phyloP scores from a whole-genome alignment of 2,797 vertebrate species.

The Cuniculus paca region DNA sequence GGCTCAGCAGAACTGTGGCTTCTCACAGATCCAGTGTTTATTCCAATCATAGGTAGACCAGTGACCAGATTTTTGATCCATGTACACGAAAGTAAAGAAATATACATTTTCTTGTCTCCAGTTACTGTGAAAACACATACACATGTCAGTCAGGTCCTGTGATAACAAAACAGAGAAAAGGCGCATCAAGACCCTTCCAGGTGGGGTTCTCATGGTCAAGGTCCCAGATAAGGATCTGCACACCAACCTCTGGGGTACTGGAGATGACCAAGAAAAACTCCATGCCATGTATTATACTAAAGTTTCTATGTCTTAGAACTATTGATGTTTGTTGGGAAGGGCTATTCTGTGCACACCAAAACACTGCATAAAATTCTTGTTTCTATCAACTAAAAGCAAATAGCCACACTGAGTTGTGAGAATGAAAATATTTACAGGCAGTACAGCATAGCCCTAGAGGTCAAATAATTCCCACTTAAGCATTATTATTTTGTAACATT shows the following conservation, averaged over 20 bases:
- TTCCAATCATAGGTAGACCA: rapidly evolving
- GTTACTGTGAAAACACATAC: not conserved
- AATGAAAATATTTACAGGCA: not conserved
- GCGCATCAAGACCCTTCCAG: not conserved
- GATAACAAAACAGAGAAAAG: not conserved
- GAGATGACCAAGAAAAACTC: not conserved
- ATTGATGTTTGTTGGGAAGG: not conserved
- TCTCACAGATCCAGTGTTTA: not conserved
- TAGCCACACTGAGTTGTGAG: not conserved
- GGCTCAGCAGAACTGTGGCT: not conserved
- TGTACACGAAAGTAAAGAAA: not conserved
- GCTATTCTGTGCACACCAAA: not conserved
- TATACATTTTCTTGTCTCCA: not conserved
- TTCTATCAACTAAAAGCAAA: not conserved
- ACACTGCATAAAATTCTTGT: not conserved
- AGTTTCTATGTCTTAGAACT: not conserved
- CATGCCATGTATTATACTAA: not conserved
- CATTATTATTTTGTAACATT: not conserved
- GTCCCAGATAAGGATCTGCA: not conserved
- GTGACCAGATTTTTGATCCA: not conserved
- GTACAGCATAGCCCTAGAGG: not conserved
- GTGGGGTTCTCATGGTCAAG: not conserved
- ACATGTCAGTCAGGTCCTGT: not conserved
- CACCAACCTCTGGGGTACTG: not conserved
- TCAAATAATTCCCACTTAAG: not conserved